Evolutionary conservation across 2,888 invertebrate genomes (phyloP).

Genomic region (Polydrusus tereticollis): DNA sequence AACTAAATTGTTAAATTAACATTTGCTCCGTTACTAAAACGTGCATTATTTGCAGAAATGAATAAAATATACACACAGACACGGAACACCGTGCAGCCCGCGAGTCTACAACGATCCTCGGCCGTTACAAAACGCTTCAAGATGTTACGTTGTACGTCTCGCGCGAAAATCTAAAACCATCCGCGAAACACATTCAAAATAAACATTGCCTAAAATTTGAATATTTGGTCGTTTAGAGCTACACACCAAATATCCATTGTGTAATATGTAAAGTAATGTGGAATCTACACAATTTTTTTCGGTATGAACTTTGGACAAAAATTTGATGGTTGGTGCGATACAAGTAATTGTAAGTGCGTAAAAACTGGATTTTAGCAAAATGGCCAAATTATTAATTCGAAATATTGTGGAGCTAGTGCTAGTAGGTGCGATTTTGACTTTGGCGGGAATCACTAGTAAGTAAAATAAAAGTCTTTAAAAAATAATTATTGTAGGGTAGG

Average conservation of each 20-base stretch:
- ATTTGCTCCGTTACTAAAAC: conserved; percentile 17
- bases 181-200: not conserved
- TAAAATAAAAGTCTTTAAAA: not conserved
- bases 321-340: not conserved
- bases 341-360: not conserved
- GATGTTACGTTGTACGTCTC: conserved; percentile 33
- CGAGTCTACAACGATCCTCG: conserved; percentile 21
- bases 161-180: conserved; percentile 5
- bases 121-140: conserved; percentile 31
- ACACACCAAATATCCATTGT: no score
- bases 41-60: conserved; percentile 32
- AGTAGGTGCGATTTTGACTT: not conserved
- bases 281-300: not conserved
- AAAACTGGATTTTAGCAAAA: not conserved
- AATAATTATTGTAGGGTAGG: no score
- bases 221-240: no score
- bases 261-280: not conserved
- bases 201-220: not conserved
- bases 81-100: conserved; percentile 24
- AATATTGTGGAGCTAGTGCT: not conserved
- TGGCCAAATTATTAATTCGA: not conserved
- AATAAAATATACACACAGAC: conserved; percentile 36
- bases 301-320: not conserved
- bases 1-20: not conserved
- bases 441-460: conserved; percentile 1